These are phyloP conservation scores for Pangasianodon hypophthalmus DNA, from an alignment of 2,113 vertebrate genomes.

Conservation along the genomic window DNA sequence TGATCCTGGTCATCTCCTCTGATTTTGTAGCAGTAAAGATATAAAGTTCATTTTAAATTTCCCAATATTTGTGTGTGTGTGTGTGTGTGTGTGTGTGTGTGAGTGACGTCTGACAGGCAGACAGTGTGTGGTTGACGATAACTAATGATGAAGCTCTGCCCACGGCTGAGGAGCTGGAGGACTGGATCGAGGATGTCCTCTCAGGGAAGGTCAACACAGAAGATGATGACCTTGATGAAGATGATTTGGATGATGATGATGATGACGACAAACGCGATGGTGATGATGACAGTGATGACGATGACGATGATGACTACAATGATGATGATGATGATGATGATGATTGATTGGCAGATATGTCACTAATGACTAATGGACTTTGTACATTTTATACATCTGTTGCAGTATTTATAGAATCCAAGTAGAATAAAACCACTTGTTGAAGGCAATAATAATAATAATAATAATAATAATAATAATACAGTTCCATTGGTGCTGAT, in stretches of 20 bases:
- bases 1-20: background rate
- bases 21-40: background rate
- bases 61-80: too few species aligned
- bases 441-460: background rate
- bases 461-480: background rate
- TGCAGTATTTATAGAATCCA: slow-evolving; percentile 17
- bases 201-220: slow-evolving; percentile 96
- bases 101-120: slow-evolving; percentile 77
- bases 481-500: slow-evolving; percentile 23
- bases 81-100: background rate
- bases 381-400: slow-evolving; percentile 5
- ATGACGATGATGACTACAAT: background rate
- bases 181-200: slow-evolving; percentile 97
- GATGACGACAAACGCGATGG: slow-evolving; percentile 66
- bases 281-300: slow-evolving; percentile 59
- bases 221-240: slow-evolving; percentile 80
- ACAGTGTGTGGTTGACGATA: slow-evolving; percentile 96
- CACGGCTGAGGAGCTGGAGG: slow-evolving; percentile 88
- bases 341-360: slow-evolving; percentile 30
- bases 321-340: slow-evolving; percentile 26
- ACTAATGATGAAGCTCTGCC: slow-evolving; percentile 90
- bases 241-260: slow-evolving; percentile 53
- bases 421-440: background rate
- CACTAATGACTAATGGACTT: background rate
- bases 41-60: background rate